phyloP scores from a whole-genome alignment of 35 echinoderm and acorn worm species.

The Hemicentrotus pulcherrimus region DNA sequence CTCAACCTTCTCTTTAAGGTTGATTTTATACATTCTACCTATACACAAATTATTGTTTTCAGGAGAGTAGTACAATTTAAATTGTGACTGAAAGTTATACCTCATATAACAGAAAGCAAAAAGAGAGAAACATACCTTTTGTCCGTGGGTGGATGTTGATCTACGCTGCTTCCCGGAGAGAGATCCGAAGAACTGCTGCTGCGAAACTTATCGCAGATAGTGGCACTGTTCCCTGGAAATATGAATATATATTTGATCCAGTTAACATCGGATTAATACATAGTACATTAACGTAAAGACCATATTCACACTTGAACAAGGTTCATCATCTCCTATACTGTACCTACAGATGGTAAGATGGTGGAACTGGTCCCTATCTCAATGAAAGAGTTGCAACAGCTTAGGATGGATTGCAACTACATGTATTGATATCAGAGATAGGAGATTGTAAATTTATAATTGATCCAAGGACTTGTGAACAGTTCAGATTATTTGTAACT shows the following conservation, averaged over 20 bases:
- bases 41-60: too few relatives aligned
- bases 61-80: not conserved
- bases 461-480: too few relatives aligned
- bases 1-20: too few relatives aligned
- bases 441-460: too few relatives aligned
- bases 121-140: slow-evolving; percentile 24
- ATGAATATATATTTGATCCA: not conserved
- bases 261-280: not conserved
- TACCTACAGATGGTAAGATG: too few relatives aligned
- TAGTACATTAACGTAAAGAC: not conserved
- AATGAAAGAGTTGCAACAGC: too few relatives aligned
- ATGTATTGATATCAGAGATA: too few relatives aligned
- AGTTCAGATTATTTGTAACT: too few relatives aligned
- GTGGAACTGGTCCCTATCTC: too few relatives aligned
- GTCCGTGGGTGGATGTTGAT: slow-evolving; percentile 6
- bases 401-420: too few relatives aligned
- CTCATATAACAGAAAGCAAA: not conserved
- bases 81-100: not conserved
- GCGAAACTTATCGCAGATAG: slow-evolving; percentile 52
- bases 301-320: not conserved
- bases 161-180: slow-evolving; percentile 36
- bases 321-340: not conserved
- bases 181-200: not conserved
- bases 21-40: too few relatives aligned
- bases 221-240: slow-evolving; percentile 19